Conservation (phyloP, 2,888 invertebrate genomes). For the Stegophylla sp. region DNA sequence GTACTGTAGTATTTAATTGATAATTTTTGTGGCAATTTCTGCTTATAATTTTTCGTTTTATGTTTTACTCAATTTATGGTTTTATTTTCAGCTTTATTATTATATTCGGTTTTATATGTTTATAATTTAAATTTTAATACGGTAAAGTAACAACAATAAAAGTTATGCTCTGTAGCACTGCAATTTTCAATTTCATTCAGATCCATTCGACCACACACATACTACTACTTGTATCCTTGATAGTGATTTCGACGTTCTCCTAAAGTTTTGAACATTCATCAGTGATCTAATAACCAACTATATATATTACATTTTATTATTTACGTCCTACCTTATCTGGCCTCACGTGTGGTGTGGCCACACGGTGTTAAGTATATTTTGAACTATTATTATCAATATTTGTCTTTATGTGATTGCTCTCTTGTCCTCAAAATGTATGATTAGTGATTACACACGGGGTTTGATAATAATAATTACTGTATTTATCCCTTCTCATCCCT, state of each 20-base stretch:
- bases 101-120: too few species aligned
- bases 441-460: background rate
- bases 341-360: background rate
- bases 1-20: background rate
- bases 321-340: too few species aligned
- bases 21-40: too few species aligned
- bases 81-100: too few species aligned
- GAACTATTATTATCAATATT: background rate
- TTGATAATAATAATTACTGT: background rate
- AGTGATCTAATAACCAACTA: background rate
- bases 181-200: too few species aligned
- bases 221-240: background rate
- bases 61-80: too few species aligned
- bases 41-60: too few species aligned
- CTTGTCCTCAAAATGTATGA: background rate
- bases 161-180: background rate
- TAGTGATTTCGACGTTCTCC: slow-evolving; percentile 5
- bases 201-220: background rate
- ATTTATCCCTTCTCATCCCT: background rate
- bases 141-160: background rate
- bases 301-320: background rate
- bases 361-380: background rate
- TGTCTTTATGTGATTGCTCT: background rate
- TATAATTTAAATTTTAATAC: background rate
- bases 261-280: background rate